A percentile compares a stretch with the other conserved stretches of the same genome.
phyloP scores from a whole-genome alignment of 2,888 invertebrate species.

The Geophilus truncorum region DNA sequence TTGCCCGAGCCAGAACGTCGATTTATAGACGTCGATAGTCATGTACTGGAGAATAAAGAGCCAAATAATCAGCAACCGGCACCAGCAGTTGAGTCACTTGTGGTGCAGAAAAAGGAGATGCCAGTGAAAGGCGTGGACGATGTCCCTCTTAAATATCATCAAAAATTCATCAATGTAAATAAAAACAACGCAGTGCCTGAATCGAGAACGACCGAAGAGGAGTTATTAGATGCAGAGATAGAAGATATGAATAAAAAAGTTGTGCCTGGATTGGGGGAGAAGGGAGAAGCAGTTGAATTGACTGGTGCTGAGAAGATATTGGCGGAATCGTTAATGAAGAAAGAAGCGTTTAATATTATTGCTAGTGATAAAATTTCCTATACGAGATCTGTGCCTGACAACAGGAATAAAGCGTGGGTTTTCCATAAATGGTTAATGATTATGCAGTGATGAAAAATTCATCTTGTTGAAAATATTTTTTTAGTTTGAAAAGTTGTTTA shows the following conservation, averaged over 20 bases:
- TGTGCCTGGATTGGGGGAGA: slow-evolving; percentile 65
- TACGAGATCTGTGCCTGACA: slow-evolving; percentile 69
- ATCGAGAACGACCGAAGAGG: slow-evolving; percentile 2
- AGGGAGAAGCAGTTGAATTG: slow-evolving; percentile 63
- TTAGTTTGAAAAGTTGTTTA: no score
- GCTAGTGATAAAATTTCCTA: slow-evolving; percentile 82
- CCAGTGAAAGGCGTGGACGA: no score
- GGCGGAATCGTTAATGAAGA: slow-evolving; percentile 65
- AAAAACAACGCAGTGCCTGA: neutral
- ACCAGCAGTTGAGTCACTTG: neutral
- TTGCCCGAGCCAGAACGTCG: neutral
- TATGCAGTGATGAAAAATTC: no score
- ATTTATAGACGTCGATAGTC: no score
- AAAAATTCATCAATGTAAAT: neutral
- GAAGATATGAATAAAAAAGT: neutral
- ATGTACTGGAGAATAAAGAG: neutral
- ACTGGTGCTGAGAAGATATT: slow-evolving; percentile 59
- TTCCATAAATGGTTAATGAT: neutral
- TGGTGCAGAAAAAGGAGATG: neutral
- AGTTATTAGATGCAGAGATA: slow-evolving; percentile 8
- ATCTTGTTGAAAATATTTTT: neutral
- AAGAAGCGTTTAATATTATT: slow-evolving; percentile 80
- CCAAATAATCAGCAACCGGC: neutral
- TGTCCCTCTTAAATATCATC: neutral
- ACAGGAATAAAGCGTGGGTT: slow-evolving; percentile 52